A percentile compares a stretch with the other conserved stretches of the same genome.
phyloP scores from a whole-genome alignment of 1,140 invertebrate genomes.

The Cherax quadricarinatus region DNA sequence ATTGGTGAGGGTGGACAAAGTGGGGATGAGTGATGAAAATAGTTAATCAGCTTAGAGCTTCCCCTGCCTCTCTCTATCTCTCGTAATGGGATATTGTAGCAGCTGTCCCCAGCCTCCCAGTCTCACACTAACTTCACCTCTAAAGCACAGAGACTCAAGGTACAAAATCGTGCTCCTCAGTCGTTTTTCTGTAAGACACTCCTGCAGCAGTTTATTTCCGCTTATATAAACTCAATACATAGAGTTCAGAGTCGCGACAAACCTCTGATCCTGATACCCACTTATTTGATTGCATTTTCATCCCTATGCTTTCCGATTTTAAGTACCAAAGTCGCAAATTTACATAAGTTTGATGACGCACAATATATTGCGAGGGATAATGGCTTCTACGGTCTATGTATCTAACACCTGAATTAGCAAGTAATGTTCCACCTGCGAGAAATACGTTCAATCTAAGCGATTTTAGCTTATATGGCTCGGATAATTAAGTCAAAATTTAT shows the following conservation, averaged over 20 bases:
- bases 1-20: slow-evolving; percentile 3
- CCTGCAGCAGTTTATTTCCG: too few species aligned
- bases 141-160: background rate
- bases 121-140: background rate
- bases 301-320: background rate
- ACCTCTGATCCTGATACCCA: too few species aligned
- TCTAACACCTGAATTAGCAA: background rate
- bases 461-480: background rate
- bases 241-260: too few species aligned
- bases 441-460: background rate
- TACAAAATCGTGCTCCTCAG: background rate
- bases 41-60: background rate
- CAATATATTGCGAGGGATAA: background rate
- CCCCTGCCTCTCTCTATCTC: background rate
- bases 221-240: too few species aligned
- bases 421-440: background rate
- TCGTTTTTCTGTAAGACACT: too few species aligned
- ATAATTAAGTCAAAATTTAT: background rate
- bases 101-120: background rate
- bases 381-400: background rate
- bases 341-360: too few species aligned
- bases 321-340: too few species aligned
- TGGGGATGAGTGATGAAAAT: slow-evolving; percentile 15
- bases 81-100: slow-evolving; percentile 5
- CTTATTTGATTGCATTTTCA: background rate